phyloP scores from a whole-genome alignment of 2,888 invertebrate species.

The Luperina nickerlii region DNA sequence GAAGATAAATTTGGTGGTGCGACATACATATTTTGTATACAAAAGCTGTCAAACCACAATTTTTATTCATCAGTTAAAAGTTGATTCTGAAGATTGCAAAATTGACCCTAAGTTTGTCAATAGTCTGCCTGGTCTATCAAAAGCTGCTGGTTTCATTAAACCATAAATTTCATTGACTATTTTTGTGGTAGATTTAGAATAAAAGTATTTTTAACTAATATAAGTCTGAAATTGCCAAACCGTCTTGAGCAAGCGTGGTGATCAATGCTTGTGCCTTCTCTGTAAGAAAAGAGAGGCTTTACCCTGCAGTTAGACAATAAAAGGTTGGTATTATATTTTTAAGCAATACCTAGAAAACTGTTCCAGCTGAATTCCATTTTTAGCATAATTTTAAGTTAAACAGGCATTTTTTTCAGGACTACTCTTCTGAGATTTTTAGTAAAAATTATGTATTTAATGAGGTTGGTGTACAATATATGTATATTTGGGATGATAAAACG shows the following conservation, averaged over 20 bases:
- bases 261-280: not conserved
- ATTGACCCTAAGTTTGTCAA: not conserved
- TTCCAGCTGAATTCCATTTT: too few relatives aligned
- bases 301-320: too few relatives aligned
- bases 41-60: not conserved
- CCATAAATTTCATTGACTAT: not conserved
- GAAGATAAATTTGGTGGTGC: not conserved
- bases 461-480: too few relatives aligned
- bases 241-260: not conserved
- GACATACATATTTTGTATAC: not conserved
- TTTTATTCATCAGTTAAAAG: not conserved
- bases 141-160: not conserved
- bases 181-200: not conserved
- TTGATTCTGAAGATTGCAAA: not conserved
- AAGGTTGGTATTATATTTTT: too few relatives aligned
- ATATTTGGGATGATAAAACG: not conserved
- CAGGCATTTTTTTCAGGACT: too few relatives aligned
- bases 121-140: not conserved
- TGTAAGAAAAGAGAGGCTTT: not conserved
- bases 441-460: too few relatives aligned
- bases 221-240: not conserved
- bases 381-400: too few relatives aligned
- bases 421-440: too few relatives aligned
- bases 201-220: not conserved
- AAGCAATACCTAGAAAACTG: too few relatives aligned